Conservation (phyloP, 2,888 invertebrate genomes). For the Lamproptera curius region DNA sequence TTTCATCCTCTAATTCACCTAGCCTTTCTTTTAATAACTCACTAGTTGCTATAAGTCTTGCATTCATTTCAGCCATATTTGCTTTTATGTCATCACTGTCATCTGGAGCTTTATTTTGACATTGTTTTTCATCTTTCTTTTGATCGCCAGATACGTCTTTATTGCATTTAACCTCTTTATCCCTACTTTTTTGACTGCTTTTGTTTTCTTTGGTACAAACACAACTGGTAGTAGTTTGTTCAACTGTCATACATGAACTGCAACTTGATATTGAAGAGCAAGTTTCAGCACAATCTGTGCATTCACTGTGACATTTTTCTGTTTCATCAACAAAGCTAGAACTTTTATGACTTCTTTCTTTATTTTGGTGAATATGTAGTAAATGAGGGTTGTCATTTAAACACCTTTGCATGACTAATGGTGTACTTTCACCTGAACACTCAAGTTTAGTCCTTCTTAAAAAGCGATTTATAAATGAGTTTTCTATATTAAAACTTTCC, state of each 20-base stretch:
- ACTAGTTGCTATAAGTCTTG: conserved; percentile 74
- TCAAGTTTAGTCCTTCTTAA: conserved; percentile 56
- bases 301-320: conserved; percentile 51
- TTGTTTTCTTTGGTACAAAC: conserved; percentile 12
- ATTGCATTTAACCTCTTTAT: conserved; percentile 24
- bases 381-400: conserved; percentile 53
- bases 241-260: conserved; percentile 61
- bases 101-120: conserved; percentile 45
- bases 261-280: conserved; percentile 56
- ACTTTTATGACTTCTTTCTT: conserved; percentile 20
- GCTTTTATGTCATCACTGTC: conserved; percentile 48
- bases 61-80: conserved; percentile 65
- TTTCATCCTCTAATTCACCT: conserved; percentile 81
- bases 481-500: conserved; percentile 85
- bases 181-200: conserved; percentile 28
- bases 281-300: conserved; percentile 53
- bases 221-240: conserved; percentile 30
- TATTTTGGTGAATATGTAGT: conserved; percentile 51
- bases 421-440: conserved; percentile 65
- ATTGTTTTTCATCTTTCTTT: conserved; percentile 38
- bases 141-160: conserved; percentile 21
- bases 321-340: conserved; percentile 42
- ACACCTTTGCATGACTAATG: conserved; percentile 60
- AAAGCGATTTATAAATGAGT: conserved; percentile 79
- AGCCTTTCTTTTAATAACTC: conserved; percentile 80